These are phyloP conservation scores for Trilocha varians DNA, from an alignment of 2,888 invertebrate genomes.

Conservation along the genomic window DNA sequence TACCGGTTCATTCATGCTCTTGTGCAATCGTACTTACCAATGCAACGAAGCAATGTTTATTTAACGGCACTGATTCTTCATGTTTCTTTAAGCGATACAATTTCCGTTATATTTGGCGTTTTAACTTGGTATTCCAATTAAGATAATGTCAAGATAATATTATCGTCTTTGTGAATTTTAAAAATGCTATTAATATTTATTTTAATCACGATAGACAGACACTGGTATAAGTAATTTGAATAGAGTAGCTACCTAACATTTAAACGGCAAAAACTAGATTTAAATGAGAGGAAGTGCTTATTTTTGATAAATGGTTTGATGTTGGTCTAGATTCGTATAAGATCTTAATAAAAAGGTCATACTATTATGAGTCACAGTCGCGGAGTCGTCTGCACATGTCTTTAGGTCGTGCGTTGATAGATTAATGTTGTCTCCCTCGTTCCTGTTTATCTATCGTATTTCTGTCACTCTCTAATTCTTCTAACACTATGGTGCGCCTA, in stretches of 20 bases:
- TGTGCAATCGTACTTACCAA: constrained; percentile 36
- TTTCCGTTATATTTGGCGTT: no score
- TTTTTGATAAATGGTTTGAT: constrained; percentile 20
- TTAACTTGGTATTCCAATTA: no score
- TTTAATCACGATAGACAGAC: no score
- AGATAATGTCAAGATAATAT: no score
- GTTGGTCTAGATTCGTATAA: constrained; percentile 25
- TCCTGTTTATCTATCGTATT: constrained; percentile 26
- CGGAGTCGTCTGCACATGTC: constrained; percentile 44
- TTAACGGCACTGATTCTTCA: not conserved
- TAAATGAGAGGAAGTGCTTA: constrained; percentile 20
- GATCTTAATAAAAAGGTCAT: constrained; percentile 25
- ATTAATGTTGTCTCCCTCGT: constrained; percentile 46
- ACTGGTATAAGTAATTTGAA: no score
- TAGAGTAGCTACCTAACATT: no score
- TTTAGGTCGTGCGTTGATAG: constrained; percentile 35
- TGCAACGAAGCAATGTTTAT: not conserved
- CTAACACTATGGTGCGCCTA: constrained; percentile 36
- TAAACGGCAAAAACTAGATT: not conserved
- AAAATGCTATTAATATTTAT: no score
- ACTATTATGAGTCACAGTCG: constrained; percentile 42
- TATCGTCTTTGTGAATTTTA: no score
- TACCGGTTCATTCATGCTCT: constrained; percentile 62
- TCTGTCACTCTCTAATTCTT: constrained; percentile 39
- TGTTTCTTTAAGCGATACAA: no score